phyloP scores from a whole-genome alignment of 2,797 vertebrate genomes.

The Phoeniculus purpureus region DNA sequence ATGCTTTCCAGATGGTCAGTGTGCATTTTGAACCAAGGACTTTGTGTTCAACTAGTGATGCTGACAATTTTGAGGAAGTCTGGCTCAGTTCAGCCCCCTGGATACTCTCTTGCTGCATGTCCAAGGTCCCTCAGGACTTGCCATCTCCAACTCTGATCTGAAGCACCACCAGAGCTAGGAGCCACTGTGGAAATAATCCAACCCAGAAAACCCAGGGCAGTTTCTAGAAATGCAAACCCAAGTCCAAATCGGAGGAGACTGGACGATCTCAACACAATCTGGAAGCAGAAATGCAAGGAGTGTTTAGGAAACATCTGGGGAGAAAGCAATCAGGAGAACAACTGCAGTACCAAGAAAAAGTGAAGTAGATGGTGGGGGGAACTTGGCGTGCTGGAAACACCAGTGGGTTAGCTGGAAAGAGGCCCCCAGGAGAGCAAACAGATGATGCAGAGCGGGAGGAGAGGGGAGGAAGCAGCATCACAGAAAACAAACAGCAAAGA shows the following conservation, averaged over 20 bases:
- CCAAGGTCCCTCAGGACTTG: not conserved
- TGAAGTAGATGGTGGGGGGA: not conserved
- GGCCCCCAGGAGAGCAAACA: not conserved
- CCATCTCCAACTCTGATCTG: not conserved
- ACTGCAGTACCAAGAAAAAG: not conserved
- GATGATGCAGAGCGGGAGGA: not conserved
- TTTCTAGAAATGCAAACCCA: not conserved
- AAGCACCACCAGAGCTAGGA: not conserved
- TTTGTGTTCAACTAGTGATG: not conserved
- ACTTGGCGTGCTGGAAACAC: not conserved
- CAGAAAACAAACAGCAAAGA: not conserved
- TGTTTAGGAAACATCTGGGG: not conserved
- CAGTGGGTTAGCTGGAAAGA: not conserved
- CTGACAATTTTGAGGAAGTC: not conserved
- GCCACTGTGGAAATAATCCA: not conserved
- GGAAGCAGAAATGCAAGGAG: not conserved
- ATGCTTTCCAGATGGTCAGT: not conserved
- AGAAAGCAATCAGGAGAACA: constrained; percentile 10
- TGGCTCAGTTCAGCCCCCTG: not conserved
- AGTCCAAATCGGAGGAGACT: not conserved
- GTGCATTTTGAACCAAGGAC: not conserved
- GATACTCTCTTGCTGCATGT: not conserved
- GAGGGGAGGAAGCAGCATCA: not conserved
- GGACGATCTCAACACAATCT: not conserved
- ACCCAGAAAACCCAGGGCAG: not conserved